Evolutionary conservation across 2,113 vertebrate species (phyloP), one percentile per base, ranked within the genome.

Genomic region (Himantopus leucocephalus): DNA sequence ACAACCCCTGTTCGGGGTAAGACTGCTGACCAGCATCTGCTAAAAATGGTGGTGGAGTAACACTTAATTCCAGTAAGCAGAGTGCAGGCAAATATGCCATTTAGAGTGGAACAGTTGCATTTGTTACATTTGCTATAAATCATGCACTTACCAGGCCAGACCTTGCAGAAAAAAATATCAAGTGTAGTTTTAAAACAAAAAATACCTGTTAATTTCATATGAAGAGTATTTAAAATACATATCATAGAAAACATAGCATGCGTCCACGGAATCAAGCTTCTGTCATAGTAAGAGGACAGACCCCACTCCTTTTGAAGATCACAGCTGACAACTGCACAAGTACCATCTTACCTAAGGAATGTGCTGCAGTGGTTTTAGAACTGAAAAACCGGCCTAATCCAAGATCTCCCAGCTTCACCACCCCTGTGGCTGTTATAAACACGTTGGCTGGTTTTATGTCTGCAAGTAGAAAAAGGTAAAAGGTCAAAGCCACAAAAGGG

Each of bases 361-460:
- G 99, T 95, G 98, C 99, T 14, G 98, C 99, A 1, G 99, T 99
- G 96, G 99, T 99, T 98, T 99, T 98, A 7, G 99, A 99, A 85
- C 99, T 99, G 58, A 99, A 99, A 94, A 99, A 99, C 1, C 99
- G 99, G 22, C 99, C 99, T 77, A 99, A 97, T 77, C 99, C 99
- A 0, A 99, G 98, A 96, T 99, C 99, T 29, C 99, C 99, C 39
- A 99, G 98, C 95, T 99, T 99, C 95, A 99, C 99, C 50, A 98
- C 97, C 73, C 99, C 99, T 0, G 98, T 98, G 80, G 99, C 99
- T 27, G 99, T 99, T 96, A 99, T 99, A 97, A 99, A 99, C 95
- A 99, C 98, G 8, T 99, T 99, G 91, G 99, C 99, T 22, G 99
- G 99, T 95, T 99, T 99, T 98, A 99, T 99, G 97, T 99, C 99